These are phyloP conservation scores for Sialia sialis DNA, from an alignment of 2,113 vertebrate genomes.

Conservation along the genomic window DNA sequence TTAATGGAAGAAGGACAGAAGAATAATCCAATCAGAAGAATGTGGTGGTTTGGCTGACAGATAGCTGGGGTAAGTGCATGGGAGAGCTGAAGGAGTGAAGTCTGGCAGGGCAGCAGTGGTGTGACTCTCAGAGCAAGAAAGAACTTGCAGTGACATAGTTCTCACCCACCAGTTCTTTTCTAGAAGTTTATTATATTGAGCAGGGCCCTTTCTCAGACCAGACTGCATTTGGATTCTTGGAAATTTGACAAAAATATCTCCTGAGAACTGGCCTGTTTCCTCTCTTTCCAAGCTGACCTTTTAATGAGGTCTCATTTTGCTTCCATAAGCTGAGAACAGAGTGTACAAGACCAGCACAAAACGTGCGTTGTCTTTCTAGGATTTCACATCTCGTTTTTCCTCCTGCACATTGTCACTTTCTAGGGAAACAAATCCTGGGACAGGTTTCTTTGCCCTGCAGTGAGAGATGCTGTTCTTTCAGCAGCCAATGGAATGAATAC, in stretches of 20 bases:
- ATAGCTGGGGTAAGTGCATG: neutral
- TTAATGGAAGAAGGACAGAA: neutral
- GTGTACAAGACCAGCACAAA: neutral
- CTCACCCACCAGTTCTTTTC: neutral
- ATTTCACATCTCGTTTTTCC: neutral
- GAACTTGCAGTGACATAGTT: neutral
- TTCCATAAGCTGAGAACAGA: slow-evolving; percentile 32
- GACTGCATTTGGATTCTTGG: neutral
- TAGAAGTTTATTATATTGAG: neutral
- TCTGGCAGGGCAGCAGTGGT: neutral
- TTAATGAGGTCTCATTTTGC: slow-evolving; percentile 29
- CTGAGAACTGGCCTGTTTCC: slow-evolving; percentile 43
- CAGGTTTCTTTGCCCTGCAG: neutral
- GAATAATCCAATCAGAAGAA: neutral
- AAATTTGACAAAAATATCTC: slow-evolving; percentile 38
- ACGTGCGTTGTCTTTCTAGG: slow-evolving; percentile 41
- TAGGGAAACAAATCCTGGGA: neutral
- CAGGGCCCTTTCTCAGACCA: slow-evolving; percentile 2
- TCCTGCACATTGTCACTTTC: neutral
- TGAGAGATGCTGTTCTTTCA: neutral
- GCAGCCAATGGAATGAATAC: neutral
- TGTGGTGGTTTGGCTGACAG: neutral
- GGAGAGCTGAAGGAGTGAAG: neutral
- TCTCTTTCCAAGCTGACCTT: slow-evolving; percentile 34
- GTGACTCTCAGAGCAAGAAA: neutral